Evolutionary conservation across 2,797 vertebrate species (phyloP).

Genomic region (Halcyon chelicuti): DNA sequence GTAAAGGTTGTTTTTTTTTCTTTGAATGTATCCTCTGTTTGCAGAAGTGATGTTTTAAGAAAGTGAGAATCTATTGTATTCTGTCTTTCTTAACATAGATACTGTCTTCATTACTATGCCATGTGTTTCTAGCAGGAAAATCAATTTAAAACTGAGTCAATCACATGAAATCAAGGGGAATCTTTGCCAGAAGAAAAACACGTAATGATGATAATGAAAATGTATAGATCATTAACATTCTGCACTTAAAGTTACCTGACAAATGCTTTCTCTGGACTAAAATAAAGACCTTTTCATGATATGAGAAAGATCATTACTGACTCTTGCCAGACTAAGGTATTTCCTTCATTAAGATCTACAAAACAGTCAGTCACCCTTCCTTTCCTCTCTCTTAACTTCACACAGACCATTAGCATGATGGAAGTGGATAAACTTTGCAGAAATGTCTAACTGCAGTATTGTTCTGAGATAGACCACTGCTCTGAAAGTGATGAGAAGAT

Average conservation of each 20-base stretch:
- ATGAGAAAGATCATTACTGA: background rate
- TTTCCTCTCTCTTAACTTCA: background rate
- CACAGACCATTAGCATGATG: background rate
- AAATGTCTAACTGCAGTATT: background rate
- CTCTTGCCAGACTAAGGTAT: background rate
- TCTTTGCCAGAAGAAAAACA: background rate
- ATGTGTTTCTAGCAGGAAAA: background rate
- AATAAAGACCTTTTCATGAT: background rate
- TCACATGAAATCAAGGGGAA: background rate
- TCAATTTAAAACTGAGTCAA: background rate
- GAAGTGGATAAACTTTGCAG: background rate
- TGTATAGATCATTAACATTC: background rate
- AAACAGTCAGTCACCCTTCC: background rate
- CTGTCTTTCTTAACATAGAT: background rate
- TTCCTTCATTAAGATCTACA: background rate
- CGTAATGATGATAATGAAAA: background rate
- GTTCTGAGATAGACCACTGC: background rate
- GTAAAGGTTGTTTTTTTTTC: background rate
- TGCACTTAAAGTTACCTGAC: background rate
- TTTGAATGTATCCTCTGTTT: background rate
- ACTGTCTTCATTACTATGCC: background rate
- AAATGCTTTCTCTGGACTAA: background rate
- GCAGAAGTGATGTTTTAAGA: background rate
- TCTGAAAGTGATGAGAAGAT: slow-evolving; percentile 25
- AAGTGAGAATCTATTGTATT: background rate